These are phyloP conservation scores for Arizona elegans DNA, from an alignment of 2,113 vertebrate species.

Conservation along the genomic window DNA sequence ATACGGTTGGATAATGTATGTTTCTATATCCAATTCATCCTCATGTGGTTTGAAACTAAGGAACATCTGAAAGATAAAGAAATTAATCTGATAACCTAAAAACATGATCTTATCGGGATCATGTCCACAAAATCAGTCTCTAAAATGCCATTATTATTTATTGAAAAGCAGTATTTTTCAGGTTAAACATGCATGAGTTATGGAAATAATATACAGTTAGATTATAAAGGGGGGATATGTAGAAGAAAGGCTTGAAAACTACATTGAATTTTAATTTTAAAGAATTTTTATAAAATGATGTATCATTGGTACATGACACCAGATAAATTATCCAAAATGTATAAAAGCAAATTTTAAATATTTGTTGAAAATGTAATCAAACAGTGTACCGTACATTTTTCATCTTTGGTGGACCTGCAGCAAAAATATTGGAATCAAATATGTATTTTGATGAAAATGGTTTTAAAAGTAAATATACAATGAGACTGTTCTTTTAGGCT, in stretches of 20 bases:
- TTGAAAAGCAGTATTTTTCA: not conserved
- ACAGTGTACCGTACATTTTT: too few relatives aligned
- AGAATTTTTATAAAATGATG: not conserved
- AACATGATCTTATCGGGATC: not conserved
- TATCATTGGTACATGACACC: not conserved
- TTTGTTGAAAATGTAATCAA: too few relatives aligned
- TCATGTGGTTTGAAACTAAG: constrained; percentile 75
- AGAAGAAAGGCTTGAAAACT: not conserved
- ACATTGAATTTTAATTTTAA: not conserved
- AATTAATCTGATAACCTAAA: not conserved
- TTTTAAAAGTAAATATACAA: too few relatives aligned
- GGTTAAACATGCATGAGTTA: not conserved
- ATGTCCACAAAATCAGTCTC: not conserved
- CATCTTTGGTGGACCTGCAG: too few relatives aligned
- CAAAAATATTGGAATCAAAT: too few relatives aligned
- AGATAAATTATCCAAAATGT: too few relatives aligned
- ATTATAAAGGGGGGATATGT: not conserved
- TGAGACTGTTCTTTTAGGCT: too few relatives aligned
- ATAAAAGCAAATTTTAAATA: too few relatives aligned
- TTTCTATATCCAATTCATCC: constrained; percentile 72
- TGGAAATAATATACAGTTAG: not conserved
- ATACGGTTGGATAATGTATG: constrained; percentile 71
- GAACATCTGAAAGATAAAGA: constrained; percentile 68
- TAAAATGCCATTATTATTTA: not conserved
- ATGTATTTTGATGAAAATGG: too few relatives aligned